Conservation (phyloP, 2,888 invertebrate species). For the Epirrhoe tristata region DNA sequence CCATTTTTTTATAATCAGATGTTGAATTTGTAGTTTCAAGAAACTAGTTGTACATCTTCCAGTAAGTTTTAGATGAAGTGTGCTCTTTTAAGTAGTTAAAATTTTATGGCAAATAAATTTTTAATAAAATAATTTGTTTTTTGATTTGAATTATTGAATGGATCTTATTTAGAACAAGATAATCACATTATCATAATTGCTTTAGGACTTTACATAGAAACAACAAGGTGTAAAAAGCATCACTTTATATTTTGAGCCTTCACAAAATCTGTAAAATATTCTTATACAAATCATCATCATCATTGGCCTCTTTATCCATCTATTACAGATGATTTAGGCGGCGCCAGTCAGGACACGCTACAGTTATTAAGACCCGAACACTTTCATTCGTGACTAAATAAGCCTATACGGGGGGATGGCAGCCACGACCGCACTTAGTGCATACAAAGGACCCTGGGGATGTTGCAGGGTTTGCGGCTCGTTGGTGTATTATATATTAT, state of each 20-base stretch:
- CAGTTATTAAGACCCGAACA: too few relatives aligned
- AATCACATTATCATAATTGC: too few relatives aligned
- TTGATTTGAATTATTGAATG: background rate
- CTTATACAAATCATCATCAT: too few relatives aligned
- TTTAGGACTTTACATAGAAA: background rate
- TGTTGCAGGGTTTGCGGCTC: too few relatives aligned
- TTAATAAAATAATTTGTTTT: slow-evolving; percentile 13
- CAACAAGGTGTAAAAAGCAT: slow-evolving; percentile 5
- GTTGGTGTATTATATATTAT: too few relatives aligned
- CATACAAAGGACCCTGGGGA: too few relatives aligned
- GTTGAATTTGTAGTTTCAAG: slow-evolving; percentile 8
- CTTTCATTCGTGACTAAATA: too few relatives aligned
- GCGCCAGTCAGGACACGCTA: too few relatives aligned
- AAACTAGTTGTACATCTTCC: slow-evolving; percentile 38
- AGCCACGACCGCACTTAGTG: too few relatives aligned
- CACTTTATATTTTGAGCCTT: slow-evolving; percentile 28
- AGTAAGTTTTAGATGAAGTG: slow-evolving; percentile 27
- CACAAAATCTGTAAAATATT: slow-evolving; percentile 22
- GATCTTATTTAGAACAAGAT: background rate
- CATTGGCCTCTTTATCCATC: too few relatives aligned
- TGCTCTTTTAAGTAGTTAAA: slow-evolving; percentile 15
- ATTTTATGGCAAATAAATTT: slow-evolving; percentile 27
- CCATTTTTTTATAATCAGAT: slow-evolving; percentile 22
- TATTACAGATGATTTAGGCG: too few relatives aligned
- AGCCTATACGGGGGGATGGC: too few relatives aligned